phyloP scores from a whole-genome alignment of 2,113 vertebrate genomes.

The Bombycilla garrulus region DNA sequence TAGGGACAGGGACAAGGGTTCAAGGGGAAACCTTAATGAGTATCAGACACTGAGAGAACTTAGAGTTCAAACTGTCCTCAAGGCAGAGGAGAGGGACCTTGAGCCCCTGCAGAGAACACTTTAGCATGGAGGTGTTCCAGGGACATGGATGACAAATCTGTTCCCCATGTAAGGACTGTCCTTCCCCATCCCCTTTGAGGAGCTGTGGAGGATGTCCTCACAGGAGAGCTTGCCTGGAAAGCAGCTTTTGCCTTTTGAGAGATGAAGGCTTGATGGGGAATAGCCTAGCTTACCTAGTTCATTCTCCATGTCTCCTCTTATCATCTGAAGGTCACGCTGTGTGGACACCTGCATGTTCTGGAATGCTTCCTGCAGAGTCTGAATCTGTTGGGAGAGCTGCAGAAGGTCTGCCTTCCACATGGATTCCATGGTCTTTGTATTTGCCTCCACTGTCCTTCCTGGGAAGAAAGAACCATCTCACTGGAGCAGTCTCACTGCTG shows the following conservation, averaged over 20 bases:
- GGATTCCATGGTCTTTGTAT: not conserved
- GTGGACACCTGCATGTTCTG: not conserved
- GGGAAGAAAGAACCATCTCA: not conserved
- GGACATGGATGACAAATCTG: no score
- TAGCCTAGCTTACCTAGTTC: not conserved
- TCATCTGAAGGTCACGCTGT: not conserved
- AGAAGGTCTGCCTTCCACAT: not conserved
- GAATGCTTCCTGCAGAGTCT: not conserved
- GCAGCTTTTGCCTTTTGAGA: not conserved
- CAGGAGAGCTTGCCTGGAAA: not conserved
- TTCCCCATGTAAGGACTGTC: not conserved
- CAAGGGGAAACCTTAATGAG: no score
- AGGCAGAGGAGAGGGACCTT: no score
- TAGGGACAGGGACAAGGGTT: no score
- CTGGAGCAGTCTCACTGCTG: not conserved
- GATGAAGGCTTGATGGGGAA: not conserved
- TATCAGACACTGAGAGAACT: no score
- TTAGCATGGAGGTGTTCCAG: no score
- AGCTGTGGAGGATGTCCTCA: not conserved
- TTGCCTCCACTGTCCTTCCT: not conserved
- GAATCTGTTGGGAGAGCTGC: not conserved
- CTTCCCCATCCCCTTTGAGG: not conserved
- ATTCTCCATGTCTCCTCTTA: not conserved
- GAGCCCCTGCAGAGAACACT: no score
- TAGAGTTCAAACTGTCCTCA: no score